Evolutionary conservation across 2,888 invertebrate species (phyloP).

Genomic region (Falcaria lacertinaria): DNA sequence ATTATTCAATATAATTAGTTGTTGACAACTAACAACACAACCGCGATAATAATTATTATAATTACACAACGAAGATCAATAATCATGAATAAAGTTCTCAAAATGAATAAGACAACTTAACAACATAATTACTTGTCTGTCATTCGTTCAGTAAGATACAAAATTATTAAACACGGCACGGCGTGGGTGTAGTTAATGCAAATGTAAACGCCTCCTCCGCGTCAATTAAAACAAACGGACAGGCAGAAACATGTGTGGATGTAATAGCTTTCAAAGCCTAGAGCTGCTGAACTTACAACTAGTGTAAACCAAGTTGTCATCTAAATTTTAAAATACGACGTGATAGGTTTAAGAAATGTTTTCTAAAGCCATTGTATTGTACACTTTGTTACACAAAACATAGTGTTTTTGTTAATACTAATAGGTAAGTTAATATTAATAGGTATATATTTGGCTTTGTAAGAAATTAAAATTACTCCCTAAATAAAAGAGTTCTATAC

Average conservation of each 20-base stretch:
- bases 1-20: background rate
- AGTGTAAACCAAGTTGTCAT: too few species aligned
- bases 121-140: background rate
- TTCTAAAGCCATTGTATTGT: too few species aligned
- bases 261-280: background rate
- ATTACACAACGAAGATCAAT: background rate
- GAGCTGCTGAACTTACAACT: background rate
- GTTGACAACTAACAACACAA: background rate
- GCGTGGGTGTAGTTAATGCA: conserved; percentile 1
- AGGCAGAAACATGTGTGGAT: background rate
- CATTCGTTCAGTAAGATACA: background rate
- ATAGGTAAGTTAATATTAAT: too few species aligned
- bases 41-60: background rate
- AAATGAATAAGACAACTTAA: background rate
- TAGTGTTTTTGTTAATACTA: too few species aligned
- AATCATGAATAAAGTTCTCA: background rate
- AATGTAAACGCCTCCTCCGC: background rate
- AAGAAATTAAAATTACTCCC: too few species aligned
- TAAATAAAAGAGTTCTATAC: too few species aligned
- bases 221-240: conserved; percentile 2
- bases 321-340: too few species aligned
- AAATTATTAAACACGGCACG: conserved; percentile 1
- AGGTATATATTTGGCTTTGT: too few species aligned
- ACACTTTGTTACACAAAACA: too few species aligned
- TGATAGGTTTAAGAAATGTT: too few species aligned